Evolutionary conservation across 2,113 vertebrate genomes (phyloP), one percentile per base, ranked within the genome.

Genomic region (Ellobius talpinus): DNA sequence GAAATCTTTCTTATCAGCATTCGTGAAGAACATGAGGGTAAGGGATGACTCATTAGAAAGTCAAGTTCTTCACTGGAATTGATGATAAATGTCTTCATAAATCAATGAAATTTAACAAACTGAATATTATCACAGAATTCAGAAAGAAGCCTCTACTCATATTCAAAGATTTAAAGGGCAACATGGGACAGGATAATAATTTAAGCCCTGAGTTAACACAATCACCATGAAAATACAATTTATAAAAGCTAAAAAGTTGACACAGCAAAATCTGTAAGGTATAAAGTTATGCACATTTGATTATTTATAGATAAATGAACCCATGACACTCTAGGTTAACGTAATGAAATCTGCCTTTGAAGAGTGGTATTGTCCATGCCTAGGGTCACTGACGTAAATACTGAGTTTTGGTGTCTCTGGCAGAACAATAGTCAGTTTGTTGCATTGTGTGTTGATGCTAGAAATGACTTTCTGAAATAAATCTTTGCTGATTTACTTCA

Each of bases 381-480:
- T 72, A 84, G 33, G 7, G 45, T 19, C 42, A 14, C 10, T 36
- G 19, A 14, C 58, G 0, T 93, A 88, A 95, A 96, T 85, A 73
- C 9, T 66, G 72, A 66, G 13, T 85, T 78, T 52, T 4, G 11
- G 4, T 79, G 6, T 95, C 91, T 73, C 72, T 88, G 16, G 17
- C 58, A 74, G 26, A 94, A 93, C 29, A 93, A 63, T 7, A 45
- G 24, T 74, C 6, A 10, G 63, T 42, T 68, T 79, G 50, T n/a
- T 45, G 88, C 36, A 52, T 39, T 92, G 72, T 90, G 26, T 87
- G 33, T 19, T 85, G 36, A 95, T 52, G 31, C 50, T 92, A 42
- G 39, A 79, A 95, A 73, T 82, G 26, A 96, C 47, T 88, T 96
- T 95, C 85, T 87, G 39, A 91, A 96, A 92, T 47, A 96, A 94